Percentiles rank a stretch among this genome's conserved stretches.
Evolutionary conservation across 2,113 vertebrate species (phyloP).

Genomic region (Ptilonorhynchus violaceus): DNA sequence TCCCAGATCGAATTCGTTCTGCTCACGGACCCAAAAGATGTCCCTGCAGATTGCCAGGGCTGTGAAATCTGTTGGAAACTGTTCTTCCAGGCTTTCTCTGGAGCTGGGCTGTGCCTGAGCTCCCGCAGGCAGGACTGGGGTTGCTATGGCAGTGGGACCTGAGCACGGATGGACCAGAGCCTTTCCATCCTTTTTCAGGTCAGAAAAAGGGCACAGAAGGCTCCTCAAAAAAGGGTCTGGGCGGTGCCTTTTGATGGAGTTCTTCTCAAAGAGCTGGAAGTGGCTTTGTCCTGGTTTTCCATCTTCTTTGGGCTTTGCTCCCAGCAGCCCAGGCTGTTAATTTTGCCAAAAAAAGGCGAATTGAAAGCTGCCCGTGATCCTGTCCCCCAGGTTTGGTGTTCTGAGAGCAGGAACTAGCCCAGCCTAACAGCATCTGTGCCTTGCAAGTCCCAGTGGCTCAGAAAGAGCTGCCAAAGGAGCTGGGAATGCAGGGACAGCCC

Average conservation of each 20-base stretch:
- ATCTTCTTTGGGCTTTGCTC: neutral
- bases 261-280: neutral
- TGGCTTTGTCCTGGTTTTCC: neutral
- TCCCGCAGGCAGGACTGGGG: neutral
- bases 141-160: neutral
- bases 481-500: neutral
- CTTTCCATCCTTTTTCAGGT: neutral
- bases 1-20: neutral
- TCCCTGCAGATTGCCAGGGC: neutral
- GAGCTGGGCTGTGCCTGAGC: neutral
- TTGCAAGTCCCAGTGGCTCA: neutral
- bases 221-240: neutral
- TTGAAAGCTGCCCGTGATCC: neutral
- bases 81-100: neutral
- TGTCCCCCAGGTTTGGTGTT: neutral
- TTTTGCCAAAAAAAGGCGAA: neutral
- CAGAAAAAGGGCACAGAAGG: neutral
- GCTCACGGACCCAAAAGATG: neutral
- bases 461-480: accelerated
- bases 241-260: neutral
- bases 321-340: neutral
- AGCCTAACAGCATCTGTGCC: neutral
- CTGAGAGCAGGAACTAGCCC: neutral
- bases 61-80: neutral
- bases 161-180: accelerated